phyloP scores from a whole-genome alignment of 1,140 invertebrate species.

The Drosophila orena region DNA sequence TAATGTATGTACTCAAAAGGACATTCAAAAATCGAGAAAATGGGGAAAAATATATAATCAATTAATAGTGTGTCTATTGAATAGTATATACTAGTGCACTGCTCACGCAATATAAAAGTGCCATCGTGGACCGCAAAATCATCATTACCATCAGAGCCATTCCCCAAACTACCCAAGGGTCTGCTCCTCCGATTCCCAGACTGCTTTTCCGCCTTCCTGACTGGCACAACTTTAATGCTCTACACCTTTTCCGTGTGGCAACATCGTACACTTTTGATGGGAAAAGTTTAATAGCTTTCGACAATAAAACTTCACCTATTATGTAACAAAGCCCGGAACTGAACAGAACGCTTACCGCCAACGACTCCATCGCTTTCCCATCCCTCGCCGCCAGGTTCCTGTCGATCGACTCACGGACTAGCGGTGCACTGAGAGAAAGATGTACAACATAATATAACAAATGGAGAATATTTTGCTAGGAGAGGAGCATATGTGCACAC shows the following conservation, averaged over 20 bases:
- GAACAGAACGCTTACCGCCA: conserved; percentile 59
- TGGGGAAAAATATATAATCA: neutral
- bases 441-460: neutral
- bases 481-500: too few relatives aligned
- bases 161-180: conserved; percentile 5
- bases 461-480: too few relatives aligned
- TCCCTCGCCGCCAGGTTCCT: conserved; percentile 12
- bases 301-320: conserved; percentile 84
- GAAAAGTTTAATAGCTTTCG: conserved; percentile 83
- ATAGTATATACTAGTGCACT: conserved; percentile 4
- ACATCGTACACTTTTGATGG: conserved; percentile 75
- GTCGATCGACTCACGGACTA: conserved; percentile 59
- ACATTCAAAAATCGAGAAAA: neutral
- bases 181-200: conserved; percentile 2
- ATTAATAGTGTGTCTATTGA: neutral
- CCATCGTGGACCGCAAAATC: conserved; percentile 16
- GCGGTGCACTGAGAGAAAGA: neutral
- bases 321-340: conserved; percentile 77
- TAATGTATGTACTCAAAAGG: neutral
- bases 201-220: conserved; percentile 12
- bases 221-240: conserved; percentile 64
- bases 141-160: conserved; percentile 20
- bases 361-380: conserved; percentile 16
- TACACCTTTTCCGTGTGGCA: conserved; percentile 76
- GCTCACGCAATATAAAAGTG: conserved; percentile 2